Evolutionary conservation across 2,888 invertebrate species (phyloP), one percentile per base, ranked within the genome.

Genomic region (Chaetoderma sp.): DNA sequence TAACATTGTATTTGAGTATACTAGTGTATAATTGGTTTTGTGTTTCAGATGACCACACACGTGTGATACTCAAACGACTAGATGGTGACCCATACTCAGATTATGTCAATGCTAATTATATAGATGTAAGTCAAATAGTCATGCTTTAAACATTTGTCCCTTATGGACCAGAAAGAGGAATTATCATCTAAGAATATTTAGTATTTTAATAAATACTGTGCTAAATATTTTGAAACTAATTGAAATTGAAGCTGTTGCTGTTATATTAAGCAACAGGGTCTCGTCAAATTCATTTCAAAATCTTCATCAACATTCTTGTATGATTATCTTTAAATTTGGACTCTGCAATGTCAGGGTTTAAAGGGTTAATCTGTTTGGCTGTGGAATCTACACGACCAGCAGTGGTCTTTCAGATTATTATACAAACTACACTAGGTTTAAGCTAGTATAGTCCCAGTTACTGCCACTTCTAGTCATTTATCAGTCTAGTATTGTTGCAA

Each of bases 51-150:
- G 85, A 86, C 60, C 84, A 86, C 64, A 80, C 83, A 0, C 70
- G 86, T 42, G 84, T 86, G 21, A 68, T 85, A 10, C 71, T 86
- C 47, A 76, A 78, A 18, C 72, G 76, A 27, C 75, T 77, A 49
- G 73, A 70, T 28, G 79, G 74, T 27, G 84, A 84, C 23, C 71
- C 73, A 6, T 71, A 76, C 60, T 81, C 82, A 52, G 86, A 86
- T 65, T 86, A 85, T 66, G 83, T 85, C 63, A 86, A 86, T 68
- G 86, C 85, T 36, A 85, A 80, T 70, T 86, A 83, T 70, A 82
- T 86, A 6, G 82, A 85, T 70, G 86, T 86, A 77, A 78, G 83
- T 80, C 57, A 16, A 25, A 57, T 3, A 27, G 30, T 5, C 25
- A 32, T 18, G 6, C 13, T 8, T 30, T 60, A 23, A 81, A 55